Evolutionary conservation across 2,797 vertebrate genomes (phyloP), one percentile per base, ranked within the genome.

Genomic region (Silurus lanzhouensis): DNA sequence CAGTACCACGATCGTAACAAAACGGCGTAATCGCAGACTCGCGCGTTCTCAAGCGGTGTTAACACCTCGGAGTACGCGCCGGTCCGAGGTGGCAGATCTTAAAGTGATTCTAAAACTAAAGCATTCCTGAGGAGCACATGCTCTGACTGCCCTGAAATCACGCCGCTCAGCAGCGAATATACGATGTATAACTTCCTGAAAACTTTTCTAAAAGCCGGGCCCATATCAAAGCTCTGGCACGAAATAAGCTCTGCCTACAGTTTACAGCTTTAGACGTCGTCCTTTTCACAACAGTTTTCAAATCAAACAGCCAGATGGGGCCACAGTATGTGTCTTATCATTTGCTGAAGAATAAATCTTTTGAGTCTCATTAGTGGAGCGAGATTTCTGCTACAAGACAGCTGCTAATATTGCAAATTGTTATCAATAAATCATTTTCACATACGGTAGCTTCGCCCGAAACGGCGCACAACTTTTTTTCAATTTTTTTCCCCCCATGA

Each of bases 401-500:
- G 76, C 75, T 66, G 67, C 48, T 87, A 84, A 87, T 38, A 87
- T 55, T 31, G 38, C 61, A 81, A 57, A 60, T 87, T 58, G 81
- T 60, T 61, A 57, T 81, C 75, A 83, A 72, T 83, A 86, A 74
- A 80, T 83, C 48, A 57, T 48, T 57, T 48, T 7, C 38, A 60
- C 61, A 66, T 82, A 48, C 61, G 60, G 78, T 6, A 74, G 72
- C 72, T 61, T 38, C 68, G 64, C 22, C 22, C 31, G 19, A 78
- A 80, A 83, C 44, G 25, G 6, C 58, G 6, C n/a, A 19, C 20
- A 3, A 25, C 20, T 22, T 44, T 61, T 61, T 22, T n/a, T 15
- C 7, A 14, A 46, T 17, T 44, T 22, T 48, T 14, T 77, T 2
- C 0, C 55, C 57, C 13, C 57, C 57, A 0, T 66, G 78, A 66